phyloP scores from a whole-genome alignment of 2,797 vertebrate species.

The Coregonus sp. region DNA sequence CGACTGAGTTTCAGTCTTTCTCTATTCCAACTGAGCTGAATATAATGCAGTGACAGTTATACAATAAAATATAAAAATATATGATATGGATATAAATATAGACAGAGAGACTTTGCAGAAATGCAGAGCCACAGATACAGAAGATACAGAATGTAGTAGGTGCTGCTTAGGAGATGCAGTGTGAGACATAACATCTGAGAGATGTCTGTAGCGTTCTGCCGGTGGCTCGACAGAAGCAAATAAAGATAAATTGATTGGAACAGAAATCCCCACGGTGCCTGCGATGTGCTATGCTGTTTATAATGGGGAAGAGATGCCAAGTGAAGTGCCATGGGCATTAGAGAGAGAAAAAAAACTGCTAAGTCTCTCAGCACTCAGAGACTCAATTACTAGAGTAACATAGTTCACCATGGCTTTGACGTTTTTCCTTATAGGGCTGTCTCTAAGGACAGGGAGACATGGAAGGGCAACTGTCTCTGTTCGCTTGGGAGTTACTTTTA shows the following conservation, averaged over 20 bases:
- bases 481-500: constrained; percentile 1
- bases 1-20: constrained; percentile 38
- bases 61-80: constrained; percentile 7
- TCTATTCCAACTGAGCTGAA: constrained; percentile 52
- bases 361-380: constrained; percentile 14
- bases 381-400: constrained; percentile 31
- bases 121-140: constrained; percentile 36
- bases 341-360: constrained; percentile 2
- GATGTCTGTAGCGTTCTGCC: constrained; percentile 46
- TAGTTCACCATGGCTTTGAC: constrained; percentile 19
- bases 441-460: constrained; percentile 26
- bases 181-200: constrained; percentile 54
- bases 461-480: constrained; percentile 22
- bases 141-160: constrained; percentile 45
- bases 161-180: constrained; percentile 51
- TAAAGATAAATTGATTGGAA: constrained; percentile 73
- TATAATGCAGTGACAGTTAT: constrained; percentile 63
- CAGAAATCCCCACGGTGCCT: constrained; percentile 52
- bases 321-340: constrained; percentile 44
- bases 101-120: constrained; percentile 32
- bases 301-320: constrained; percentile 52
- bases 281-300: constrained; percentile 56
- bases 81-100: constrained; percentile 52
- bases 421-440: constrained; percentile 14
- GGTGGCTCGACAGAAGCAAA: constrained; percentile 59